Base-by-base conservation (phyloP, 2,113 vertebrate species). In the Trinectes maculatus region DNA sequence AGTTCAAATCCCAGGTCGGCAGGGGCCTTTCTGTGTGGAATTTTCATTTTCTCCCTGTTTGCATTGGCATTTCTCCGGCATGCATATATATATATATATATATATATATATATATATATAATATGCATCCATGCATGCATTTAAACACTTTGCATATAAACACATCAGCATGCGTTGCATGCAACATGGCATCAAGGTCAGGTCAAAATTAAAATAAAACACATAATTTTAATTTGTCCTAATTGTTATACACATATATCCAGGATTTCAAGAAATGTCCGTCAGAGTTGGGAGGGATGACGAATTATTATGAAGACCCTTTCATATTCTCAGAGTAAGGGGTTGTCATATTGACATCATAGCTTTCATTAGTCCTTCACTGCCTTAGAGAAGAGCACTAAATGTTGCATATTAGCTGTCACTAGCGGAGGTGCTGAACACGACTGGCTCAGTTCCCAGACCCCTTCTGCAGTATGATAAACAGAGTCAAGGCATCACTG, bases 321-420 rank as follows among this genome's bases (percentile, higher is more conserved):
- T 54, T 80, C 71, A 80, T 79, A 79, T 74, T 65, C 66, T 78
- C 19, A 57, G 64, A 62, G 82, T 64, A 82, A 85, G 59, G 70
- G 67, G 63, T 80, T 83, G 53, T 69, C 65, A 70, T 61, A 74
- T 44, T 42, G 26, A 68, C 29, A 25, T 2, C 66, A 39, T 46
- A 60, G 62, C 46, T 69, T 83, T 88, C 57, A 78, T 59, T 63
- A 75, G 40, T 37, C 57, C 25, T 56, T 6, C 49, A 21, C 10
- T 61, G 59, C 71, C 62, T 58, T 34, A 13, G 60, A 51, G 76
- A 63, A 42, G n/a, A 70, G 51, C 49, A 75, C 44, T 74, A 83
- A 79, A 82, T 79, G 58, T 73, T 18, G n/a, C 36, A 65, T 79
- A 57, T 83, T 51, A 84, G 71, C 75, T 76, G 73, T 78, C 70